phyloP scores from a whole-genome alignment of 2,797 vertebrate genomes.

The Myotis findleyi region DNA sequence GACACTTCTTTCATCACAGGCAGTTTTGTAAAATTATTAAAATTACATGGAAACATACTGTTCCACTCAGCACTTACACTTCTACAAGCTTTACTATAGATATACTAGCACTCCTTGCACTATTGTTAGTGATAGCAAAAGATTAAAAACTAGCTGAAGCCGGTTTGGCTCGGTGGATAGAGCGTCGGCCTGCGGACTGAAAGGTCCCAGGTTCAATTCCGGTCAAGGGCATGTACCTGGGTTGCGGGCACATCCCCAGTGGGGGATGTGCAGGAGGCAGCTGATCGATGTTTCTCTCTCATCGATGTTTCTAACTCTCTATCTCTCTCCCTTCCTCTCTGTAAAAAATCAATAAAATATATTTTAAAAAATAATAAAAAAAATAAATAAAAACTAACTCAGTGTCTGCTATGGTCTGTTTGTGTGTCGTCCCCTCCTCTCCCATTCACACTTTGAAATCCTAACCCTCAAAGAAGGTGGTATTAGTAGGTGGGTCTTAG shows the following conservation, averaged over 20 bases:
- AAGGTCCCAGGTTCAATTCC: no score
- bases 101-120: not conserved
- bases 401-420: not conserved
- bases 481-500: not conserved
- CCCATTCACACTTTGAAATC: not conserved
- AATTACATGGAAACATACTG: not conserved
- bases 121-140: not conserved
- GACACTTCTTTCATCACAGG: not conserved
- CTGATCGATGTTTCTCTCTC: no score
- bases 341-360: no score
- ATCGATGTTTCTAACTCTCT: no score
- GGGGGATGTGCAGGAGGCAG: no score
- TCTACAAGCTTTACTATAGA: not conserved
- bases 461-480: not conserved
- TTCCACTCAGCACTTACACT: not conserved
- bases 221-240: no score
- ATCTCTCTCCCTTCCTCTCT: no score
- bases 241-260: no score
- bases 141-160: not conserved
- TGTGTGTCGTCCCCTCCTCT: not conserved
- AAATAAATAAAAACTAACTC: not conserved
- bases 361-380: no score
- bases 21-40: constrained; percentile 33
- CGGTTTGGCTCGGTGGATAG: no score
- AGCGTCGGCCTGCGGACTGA: no score